phyloP scores from a whole-genome alignment of 2,113 vertebrate genomes.

The Daboia siamensis region DNA sequence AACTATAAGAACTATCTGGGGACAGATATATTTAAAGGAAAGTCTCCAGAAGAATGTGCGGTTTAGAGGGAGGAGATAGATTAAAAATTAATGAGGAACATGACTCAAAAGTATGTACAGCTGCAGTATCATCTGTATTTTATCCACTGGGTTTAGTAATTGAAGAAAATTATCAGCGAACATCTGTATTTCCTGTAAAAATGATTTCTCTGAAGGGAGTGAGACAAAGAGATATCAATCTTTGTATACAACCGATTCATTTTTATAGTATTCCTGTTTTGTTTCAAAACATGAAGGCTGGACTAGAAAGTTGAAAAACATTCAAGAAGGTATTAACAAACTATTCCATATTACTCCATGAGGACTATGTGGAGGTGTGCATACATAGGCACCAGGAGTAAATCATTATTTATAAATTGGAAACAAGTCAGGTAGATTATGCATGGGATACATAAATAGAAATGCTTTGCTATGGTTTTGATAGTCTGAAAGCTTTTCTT shows the following conservation, averaged over 20 bases:
- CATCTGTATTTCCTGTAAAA: not conserved
- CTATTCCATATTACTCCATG: not conserved
- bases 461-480: slow-evolving; percentile 39
- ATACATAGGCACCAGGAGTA: not conserved
- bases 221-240: not conserved
- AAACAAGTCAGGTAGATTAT: slow-evolving; percentile 38
- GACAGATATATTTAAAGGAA: slow-evolving; percentile 1
- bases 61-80: slow-evolving; percentile 8
- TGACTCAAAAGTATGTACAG: not conserved
- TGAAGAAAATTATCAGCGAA: not conserved
- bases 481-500: slow-evolving; percentile 39
- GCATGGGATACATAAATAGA: slow-evolving; percentile 15
- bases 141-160: not conserved
- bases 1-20: not conserved
- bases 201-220: not conserved
- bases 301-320: slow-evolving; percentile 23
- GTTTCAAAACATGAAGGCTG: slow-evolving; percentile 24
- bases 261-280: slow-evolving; percentile 15
- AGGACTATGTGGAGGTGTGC: not conserved
- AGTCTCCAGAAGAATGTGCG: not conserved
- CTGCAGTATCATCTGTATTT: not conserved
- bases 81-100: slow-evolving; percentile 20
- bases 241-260: not conserved
- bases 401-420: not conserved
- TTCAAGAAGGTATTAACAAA: slow-evolving; percentile 27